Evolutionary conservation across 2,113 vertebrate species (phyloP).

Genomic region (Capra hircus): DNA sequence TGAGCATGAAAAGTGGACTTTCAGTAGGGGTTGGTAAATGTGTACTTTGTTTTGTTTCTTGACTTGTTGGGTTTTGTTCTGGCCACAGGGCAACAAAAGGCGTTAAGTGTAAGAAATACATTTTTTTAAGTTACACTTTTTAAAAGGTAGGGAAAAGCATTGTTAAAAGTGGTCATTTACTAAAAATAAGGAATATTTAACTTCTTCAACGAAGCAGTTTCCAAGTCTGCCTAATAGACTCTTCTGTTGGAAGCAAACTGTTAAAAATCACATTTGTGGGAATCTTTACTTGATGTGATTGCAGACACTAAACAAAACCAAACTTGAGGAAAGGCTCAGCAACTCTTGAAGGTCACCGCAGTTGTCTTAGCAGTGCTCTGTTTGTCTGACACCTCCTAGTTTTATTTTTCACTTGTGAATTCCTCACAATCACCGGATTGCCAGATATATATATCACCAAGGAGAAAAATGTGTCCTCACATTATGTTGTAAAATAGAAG

Average conservation of each 20-base stretch:
- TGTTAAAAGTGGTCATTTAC: background rate
- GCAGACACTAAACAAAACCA: background rate
- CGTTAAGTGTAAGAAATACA: background rate
- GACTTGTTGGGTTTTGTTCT: background rate
- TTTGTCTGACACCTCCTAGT: background rate
- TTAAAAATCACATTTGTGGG: background rate
- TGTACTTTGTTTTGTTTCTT: background rate
- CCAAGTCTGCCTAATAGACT: background rate
- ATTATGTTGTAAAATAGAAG: background rate
- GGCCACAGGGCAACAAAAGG: background rate
- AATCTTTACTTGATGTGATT: background rate
- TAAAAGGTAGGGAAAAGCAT: background rate
- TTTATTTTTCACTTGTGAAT: slow-evolving; percentile 26
- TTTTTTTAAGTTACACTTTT: background rate
- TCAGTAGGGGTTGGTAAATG: background rate
- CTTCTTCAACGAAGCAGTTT: background rate
- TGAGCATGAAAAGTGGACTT: background rate
- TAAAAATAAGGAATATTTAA: slow-evolving; percentile 1
- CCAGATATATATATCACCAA: background rate
- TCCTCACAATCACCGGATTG: background rate
- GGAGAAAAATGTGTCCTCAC: background rate
- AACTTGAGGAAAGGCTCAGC: background rate
- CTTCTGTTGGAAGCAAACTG: background rate
- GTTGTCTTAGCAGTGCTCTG: slow-evolving; percentile 3
- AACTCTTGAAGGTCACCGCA: background rate